Evolutionary conservation across 2,888 invertebrate genomes (phyloP).

Genomic region (Sminthurides aquaticus): DNA sequence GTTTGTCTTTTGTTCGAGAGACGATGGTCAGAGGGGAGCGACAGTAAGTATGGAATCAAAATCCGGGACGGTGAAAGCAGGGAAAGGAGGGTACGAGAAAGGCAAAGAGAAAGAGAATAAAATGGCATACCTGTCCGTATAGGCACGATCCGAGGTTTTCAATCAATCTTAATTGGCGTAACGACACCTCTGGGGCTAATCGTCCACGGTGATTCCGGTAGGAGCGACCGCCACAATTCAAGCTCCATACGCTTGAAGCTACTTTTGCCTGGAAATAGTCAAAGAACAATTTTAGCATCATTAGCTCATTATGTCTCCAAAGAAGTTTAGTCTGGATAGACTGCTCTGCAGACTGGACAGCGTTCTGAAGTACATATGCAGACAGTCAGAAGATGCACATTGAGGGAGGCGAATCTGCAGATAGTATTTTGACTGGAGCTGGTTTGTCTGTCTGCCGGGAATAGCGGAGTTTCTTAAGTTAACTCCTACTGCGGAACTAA

Average conservation of each 20-base stretch:
- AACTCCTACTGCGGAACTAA: too few relatives aligned
- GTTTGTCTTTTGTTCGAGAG: neutral
- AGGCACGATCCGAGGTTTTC: slow-evolving; percentile 42
- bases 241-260: slow-evolving; percentile 38
- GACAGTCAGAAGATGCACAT: too few relatives aligned
- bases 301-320: too few relatives aligned
- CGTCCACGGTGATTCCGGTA: slow-evolving; percentile 38
- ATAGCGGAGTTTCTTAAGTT: too few relatives aligned
- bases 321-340: too few relatives aligned
- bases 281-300: too few relatives aligned
- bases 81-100: neutral
- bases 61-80: neutral
- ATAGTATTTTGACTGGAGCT: too few relatives aligned
- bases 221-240: slow-evolving; percentile 38
- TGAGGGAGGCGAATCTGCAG: too few relatives aligned
- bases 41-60: neutral
- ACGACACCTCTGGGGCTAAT: slow-evolving; percentile 41
- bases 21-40: neutral
- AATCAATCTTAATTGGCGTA: slow-evolving; percentile 43
- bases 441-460: too few relatives aligned
- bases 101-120: neutral
- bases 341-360: too few relatives aligned
- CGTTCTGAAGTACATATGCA: too few relatives aligned
- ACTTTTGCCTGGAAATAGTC: slow-evolving; percentile 31
- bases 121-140: slow-evolving; percentile 38